These are phyloP conservation scores for Calycopis cecrops DNA, from an alignment of 1,140 invertebrate genomes.

Conservation along the genomic window DNA sequence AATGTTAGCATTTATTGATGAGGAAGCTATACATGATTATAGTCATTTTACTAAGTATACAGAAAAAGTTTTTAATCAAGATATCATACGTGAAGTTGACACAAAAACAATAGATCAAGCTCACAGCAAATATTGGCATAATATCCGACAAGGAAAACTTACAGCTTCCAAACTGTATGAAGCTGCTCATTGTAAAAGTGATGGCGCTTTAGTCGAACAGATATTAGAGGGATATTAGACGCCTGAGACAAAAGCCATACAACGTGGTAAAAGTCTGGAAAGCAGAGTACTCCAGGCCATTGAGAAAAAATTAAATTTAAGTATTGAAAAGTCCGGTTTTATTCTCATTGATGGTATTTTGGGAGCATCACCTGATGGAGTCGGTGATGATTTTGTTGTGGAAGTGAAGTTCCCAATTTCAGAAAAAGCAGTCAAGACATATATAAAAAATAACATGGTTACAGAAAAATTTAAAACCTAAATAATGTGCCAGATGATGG, in stretches of 20 bases:
- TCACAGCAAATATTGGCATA: slow-evolving; percentile 38
- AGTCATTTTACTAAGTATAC: too few relatives aligned
- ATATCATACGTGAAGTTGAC: slow-evolving; percentile 21
- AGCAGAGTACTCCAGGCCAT: slow-evolving; percentile 22
- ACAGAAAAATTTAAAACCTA: too few relatives aligned
- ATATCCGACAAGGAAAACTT: slow-evolving; percentile 50
- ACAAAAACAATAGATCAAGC: slow-evolving; percentile 27
- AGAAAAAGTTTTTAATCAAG: too few relatives aligned
- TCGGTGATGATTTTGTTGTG: too few relatives aligned
- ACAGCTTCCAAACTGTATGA: slow-evolving; percentile 59
- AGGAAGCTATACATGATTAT: too few relatives aligned
- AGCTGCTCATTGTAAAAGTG: slow-evolving; percentile 43
- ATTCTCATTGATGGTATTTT: too few relatives aligned
- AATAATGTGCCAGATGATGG: too few relatives aligned
- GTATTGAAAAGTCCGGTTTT: background rate
- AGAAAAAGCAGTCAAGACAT: too few relatives aligned
- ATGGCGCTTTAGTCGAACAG: slow-evolving; percentile 40
- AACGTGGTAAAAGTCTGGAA: slow-evolving; percentile 44
- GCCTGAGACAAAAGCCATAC: slow-evolving; percentile 36
- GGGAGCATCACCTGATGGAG: too few relatives aligned
- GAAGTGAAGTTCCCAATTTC: too few relatives aligned
- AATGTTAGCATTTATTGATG: too few relatives aligned
- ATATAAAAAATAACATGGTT: too few relatives aligned
- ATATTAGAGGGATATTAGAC: slow-evolving; percentile 44
- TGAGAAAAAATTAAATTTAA: slow-evolving; percentile 6